A percentile compares a stretch with the other conserved stretches of the same genome.
Evolutionary conservation across 2,113 vertebrate species (phyloP).

Genomic region (Mohoua ochrocephala): DNA sequence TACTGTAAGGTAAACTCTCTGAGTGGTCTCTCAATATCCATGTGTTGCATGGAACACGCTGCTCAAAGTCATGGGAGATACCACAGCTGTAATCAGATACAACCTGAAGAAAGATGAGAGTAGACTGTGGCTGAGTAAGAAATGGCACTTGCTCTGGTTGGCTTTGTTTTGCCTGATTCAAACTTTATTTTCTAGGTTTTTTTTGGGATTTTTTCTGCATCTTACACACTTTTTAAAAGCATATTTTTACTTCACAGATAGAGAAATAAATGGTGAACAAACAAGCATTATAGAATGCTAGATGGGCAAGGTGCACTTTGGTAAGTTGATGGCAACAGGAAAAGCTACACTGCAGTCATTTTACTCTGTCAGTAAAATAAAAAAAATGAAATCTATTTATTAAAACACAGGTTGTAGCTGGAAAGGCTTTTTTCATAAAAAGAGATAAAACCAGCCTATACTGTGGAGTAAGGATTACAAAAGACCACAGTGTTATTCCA

Average conservation of each 20-base stretch:
- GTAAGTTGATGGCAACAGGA: not conserved
- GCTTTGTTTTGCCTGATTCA: not conserved
- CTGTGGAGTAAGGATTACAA: not conserved
- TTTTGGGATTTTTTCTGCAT: fast-evolving
- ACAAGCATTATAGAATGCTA: not conserved
- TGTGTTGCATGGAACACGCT: not conserved
- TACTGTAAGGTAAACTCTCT: not conserved
- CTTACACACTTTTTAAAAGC: not conserved
- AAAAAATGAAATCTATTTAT: not conserved
- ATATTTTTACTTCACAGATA: not conserved
- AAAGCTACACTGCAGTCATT: not conserved
- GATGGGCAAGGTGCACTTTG: not conserved
- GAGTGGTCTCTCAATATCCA: not conserved
- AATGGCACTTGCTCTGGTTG: not conserved
- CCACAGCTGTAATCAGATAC: not conserved
- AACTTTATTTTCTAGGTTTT: not conserved
- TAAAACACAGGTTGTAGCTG: not conserved
- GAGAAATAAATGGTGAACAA: not conserved
- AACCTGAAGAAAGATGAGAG: not conserved
- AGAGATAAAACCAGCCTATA: not conserved
- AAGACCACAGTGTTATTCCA: not conserved
- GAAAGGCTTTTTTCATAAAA: not conserved
- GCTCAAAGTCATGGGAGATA: not conserved
- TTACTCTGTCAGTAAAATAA: not conserved
- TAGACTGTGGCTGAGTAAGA: not conserved